phyloP scores from a whole-genome alignment of 2,113 vertebrate genomes.

The Prinia subflava region DNA sequence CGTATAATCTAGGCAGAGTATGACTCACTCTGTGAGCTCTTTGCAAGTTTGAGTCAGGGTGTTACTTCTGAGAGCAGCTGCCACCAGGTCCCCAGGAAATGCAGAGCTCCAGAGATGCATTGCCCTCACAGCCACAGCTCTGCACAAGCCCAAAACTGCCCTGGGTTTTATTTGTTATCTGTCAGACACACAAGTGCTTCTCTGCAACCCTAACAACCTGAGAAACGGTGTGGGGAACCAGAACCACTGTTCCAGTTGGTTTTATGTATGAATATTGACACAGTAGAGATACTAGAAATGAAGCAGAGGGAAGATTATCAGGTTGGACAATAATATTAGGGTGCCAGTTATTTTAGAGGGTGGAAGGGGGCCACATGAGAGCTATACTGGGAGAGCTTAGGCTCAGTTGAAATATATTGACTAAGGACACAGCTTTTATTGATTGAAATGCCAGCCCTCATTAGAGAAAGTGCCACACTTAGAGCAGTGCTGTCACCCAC shows the following conservation, averaged over 20 bases:
- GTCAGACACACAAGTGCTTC: background rate
- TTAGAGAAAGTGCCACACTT: background rate
- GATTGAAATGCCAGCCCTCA: background rate
- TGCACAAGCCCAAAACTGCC: background rate
- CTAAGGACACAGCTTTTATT: background rate
- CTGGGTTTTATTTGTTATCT: background rate
- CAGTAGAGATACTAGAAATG: background rate
- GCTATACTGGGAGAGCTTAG: background rate
- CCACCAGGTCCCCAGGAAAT: background rate
- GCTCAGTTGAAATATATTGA: background rate
- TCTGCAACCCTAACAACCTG: background rate
- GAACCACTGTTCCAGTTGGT: background rate
- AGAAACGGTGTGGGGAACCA: background rate
- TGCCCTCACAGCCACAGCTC: background rate
- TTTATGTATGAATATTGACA: background rate
- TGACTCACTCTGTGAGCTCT: background rate
- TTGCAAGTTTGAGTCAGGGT: background rate
- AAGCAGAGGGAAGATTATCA: background rate
- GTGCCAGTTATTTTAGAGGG: background rate
- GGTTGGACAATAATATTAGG: background rate
- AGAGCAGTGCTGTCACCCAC: background rate
- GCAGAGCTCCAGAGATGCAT: background rate
- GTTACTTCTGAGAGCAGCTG: constrained; percentile 14
- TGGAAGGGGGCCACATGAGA: background rate
- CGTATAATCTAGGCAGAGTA: background rate